Conservation (phyloP, 2,888 invertebrate genomes). For the Synanthedon vespiformis region DNA sequence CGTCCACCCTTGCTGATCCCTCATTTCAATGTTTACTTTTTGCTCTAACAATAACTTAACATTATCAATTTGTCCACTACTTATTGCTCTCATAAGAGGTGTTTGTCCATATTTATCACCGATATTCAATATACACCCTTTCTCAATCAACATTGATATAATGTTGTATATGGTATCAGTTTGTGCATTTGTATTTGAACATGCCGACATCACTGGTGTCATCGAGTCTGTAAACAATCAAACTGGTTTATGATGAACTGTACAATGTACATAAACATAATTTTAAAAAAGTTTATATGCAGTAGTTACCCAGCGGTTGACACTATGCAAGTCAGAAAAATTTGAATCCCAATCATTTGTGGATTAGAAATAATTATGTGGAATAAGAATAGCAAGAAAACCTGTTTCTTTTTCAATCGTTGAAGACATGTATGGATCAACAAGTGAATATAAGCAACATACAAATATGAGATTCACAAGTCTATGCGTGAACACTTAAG, state of each 20-base stretch:
- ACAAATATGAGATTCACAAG: no score
- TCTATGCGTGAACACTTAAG: no score
- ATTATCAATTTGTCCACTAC: conserved; percentile 60
- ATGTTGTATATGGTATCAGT: conserved; percentile 53
- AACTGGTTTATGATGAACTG: neutral
- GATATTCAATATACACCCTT: conserved; percentile 63
- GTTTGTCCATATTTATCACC: conserved; percentile 72
- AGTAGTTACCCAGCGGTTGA: no score
- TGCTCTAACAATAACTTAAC: conserved; percentile 66
- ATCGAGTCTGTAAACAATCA: conserved; percentile 63
- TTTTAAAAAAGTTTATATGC: neutral
- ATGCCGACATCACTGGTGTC: conserved; percentile 74
- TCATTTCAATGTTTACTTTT: conserved; percentile 65
- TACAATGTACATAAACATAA: neutral
- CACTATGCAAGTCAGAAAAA: no score
- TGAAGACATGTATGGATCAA: no score
- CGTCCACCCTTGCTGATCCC: conserved; percentile 73
- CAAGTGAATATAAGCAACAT: no score
- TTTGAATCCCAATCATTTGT: no score
- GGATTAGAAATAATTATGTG: no score
- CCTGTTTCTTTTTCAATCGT: no score
- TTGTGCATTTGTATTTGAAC: conserved; percentile 67
- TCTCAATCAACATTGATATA: conserved; percentile 59
- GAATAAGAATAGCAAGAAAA: no score
- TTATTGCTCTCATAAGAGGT: conserved; percentile 74